Conservation (phyloP, 2,797 vertebrate genomes). For the Melanotaenia boesemani region DNA sequence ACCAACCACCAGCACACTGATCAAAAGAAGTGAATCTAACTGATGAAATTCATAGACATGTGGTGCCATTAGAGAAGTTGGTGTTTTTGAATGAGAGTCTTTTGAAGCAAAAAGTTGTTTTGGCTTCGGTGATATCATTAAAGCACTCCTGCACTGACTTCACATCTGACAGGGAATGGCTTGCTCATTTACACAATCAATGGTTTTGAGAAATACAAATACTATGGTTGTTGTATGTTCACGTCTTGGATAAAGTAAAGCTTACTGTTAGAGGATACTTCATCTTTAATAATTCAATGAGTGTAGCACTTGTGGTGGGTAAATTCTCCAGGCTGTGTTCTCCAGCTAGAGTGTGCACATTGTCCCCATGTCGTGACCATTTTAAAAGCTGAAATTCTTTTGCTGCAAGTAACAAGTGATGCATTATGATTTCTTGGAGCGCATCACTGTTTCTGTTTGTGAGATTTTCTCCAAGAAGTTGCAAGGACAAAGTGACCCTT, state of each 20-base stretch:
- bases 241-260: neutral
- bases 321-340: neutral
- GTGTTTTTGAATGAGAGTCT: neutral
- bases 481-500: neutral
- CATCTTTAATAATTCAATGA: neutral
- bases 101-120: neutral
- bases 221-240: neutral
- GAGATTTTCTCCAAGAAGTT: neutral
- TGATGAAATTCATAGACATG: neutral
- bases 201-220: neutral
- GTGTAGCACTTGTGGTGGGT: neutral
- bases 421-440: neutral
- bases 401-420: neutral
- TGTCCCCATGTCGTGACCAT: neutral
- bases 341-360: too few species aligned
- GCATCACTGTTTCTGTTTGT: neutral
- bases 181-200: neutral
- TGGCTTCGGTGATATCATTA: neutral
- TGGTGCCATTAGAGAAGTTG: neutral
- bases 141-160: neutral
- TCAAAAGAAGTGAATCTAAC: neutral
- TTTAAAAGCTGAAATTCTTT: neutral
- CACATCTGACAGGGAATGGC: neutral
- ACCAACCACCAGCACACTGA: neutral
- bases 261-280: neutral